A percentile compares a stretch with the other conserved stretches of the same genome.
Conservation (phyloP, 2,888 invertebrate species). For the Drepanosiphum platanoidis region DNA sequence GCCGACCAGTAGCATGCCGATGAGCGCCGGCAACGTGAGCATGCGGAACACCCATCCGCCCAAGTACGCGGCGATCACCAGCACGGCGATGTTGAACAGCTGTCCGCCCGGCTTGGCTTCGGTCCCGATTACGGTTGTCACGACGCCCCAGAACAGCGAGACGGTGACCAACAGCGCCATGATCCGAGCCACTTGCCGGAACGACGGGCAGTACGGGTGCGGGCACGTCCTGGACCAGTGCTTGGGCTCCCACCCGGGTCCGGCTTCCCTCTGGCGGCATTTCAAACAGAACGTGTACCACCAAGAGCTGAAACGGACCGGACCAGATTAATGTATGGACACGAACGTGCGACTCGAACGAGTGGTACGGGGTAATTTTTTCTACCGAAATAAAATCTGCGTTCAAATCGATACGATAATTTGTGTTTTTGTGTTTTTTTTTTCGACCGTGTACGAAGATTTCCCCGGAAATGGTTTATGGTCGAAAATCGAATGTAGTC, state of each 20-base stretch:
- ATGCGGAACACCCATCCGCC: constrained; percentile 84
- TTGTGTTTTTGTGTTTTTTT: too few species aligned
- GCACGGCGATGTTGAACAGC: constrained; percentile 79
- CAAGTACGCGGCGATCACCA: constrained; percentile 81
- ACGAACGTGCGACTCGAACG: too few species aligned
- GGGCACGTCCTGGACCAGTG: constrained; percentile 84
- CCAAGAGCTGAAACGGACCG: constrained; percentile 75
- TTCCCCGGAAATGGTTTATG: too few species aligned
- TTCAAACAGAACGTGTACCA: constrained; percentile 83
- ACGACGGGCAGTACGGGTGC: constrained; percentile 85
- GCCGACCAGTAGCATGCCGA: constrained; percentile 88
- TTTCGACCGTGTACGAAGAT: too few species aligned
- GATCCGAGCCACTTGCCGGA: constrained; percentile 83
- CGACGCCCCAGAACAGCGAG: constrained; percentile 78
- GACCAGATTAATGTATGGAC: too few species aligned
- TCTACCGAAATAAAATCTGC: too few species aligned
- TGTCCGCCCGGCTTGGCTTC: constrained; percentile 87
- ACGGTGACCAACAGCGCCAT: constrained; percentile 79
- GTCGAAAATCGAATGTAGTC: too few species aligned
- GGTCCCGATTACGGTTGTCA: constrained; percentile 73
- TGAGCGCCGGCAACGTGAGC: constrained; percentile 83
- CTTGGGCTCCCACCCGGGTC: constrained; percentile 84
- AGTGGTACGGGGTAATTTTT: too few species aligned
- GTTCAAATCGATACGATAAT: too few species aligned
- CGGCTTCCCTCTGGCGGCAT: constrained; percentile 79